phyloP scores from a whole-genome alignment of 2,113 vertebrate species.

The Regulus satrapa region DNA sequence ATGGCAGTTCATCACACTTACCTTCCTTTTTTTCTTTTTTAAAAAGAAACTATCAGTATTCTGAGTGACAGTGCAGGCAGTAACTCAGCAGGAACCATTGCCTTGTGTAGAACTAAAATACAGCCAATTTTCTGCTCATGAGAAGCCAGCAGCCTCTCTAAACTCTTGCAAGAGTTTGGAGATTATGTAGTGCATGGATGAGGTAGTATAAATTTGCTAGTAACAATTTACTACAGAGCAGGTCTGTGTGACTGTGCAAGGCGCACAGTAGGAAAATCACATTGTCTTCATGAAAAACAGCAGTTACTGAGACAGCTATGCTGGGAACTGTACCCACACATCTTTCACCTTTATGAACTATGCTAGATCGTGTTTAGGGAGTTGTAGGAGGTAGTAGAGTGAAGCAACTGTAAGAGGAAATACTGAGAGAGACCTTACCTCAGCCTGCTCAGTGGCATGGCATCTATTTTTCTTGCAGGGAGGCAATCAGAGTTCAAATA shows the following conservation, averaged over 20 bases:
- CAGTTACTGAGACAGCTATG: neutral
- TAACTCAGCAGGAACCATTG: neutral
- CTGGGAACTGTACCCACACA: neutral
- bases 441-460: neutral
- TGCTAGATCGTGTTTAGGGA: neutral
- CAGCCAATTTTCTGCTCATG: neutral
- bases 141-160: neutral
- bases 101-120: neutral
- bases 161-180: neutral
- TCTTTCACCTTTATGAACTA: neutral
- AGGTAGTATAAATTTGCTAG: neutral
- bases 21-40: neutral
- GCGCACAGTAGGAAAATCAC: neutral
- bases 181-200: neutral
- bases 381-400: neutral
- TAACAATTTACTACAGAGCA: neutral
- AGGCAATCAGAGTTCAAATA: neutral
- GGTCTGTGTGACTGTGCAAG: neutral
- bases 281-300: neutral
- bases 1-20: neutral
- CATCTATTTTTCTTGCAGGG: neutral
- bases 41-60: neutral
- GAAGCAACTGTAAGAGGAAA: neutral
- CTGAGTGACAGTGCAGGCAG: neutral
- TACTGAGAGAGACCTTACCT: neutral